Evolutionary conservation across 1,140 invertebrate species (phyloP), one percentile per base, ranked within the genome.

Genomic region (Psilanteris sp.): DNA sequence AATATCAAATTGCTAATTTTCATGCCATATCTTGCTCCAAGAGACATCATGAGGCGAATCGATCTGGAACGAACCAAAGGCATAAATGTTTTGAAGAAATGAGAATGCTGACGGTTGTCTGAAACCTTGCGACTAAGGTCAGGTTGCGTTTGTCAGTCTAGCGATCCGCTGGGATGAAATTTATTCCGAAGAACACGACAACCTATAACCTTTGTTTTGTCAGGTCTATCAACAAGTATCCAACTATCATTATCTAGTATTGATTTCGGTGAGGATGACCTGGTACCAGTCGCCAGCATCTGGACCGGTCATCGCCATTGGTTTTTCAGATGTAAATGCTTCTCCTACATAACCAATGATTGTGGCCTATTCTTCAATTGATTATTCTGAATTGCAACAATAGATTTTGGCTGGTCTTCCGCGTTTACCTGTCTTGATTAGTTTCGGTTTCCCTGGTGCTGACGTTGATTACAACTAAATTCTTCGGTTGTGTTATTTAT

Each of bases 41-140:
- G n/a, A n/a, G n/a, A n/a, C n/a, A n/a, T 26, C 13, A 43, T 2
- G 1, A 67, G 36, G 4, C 62, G 34, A 8, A 67, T 29, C 0
- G 48, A 32, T 2, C 37, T 32, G 7, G 32, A 9, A 3, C 68
- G 46, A 9, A 55, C 64, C 2, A 79, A 73, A 0, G 68, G 67
- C 10, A 71, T 64, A 34, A 62, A 75, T 1, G 66, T 57, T 20
- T 80, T 72, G 1, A 31, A 26, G 20, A 46, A 80, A 32, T 80
- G 62, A 8, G 79, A 10, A 1, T 66, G n/a, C 77, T 5, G 29
- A 15, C 2, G 16, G 26, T 44, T 74, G 78, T 2, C 8, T 31
- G 31, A 44, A 77, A n/a, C 27, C 13, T 15, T 55, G 32, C 24
- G 48, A 31, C 0, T 36, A 31, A 4, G 37, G 13, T 10, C 32